Evolutionary conservation across 2,888 invertebrate genomes (phyloP), one percentile per base, ranked within the genome.

Genomic region (Mesorhabditis belari): DNA sequence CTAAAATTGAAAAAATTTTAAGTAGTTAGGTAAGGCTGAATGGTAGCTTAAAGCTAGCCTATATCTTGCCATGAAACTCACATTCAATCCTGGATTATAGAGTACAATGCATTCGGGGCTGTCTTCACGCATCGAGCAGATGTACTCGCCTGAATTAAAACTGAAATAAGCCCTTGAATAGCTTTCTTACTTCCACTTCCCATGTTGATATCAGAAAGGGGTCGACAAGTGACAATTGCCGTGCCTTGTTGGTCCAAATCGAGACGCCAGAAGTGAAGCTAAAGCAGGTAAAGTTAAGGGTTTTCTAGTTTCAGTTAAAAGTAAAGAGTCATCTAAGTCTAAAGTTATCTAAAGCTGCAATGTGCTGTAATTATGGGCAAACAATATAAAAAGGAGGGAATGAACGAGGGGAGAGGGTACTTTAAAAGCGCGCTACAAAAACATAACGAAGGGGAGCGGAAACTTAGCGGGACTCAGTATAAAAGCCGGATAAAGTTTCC

Each of bases 91-190:
- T 9, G 79, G 79, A 12, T 73, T 75, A 17, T 71, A 70, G 62
- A 79, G 63, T 19, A 78, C 74, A n/a, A 78, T 76, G 25, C 77
- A 57, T 55, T 79, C 79, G 4, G 79, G 79, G n/a, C 62, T 66
- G 57, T 79, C 79, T 53, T 79, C 79, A 44, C 79, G 71, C 69
- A 76, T 69, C 12, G 76, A 69, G 57, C 74, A 74, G 52, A 79
- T 79, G 58, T 75, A 79, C 35, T 67, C 70, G 21, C 75, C 77
- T 35, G n/a, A 35, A 35, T 17, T n/a, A n/a, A n/a, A 35, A 1
- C 44, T n/a, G n/a, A 17, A 35, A 35, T 17, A 35, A 35, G n/a
- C n/a, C 44, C 12, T 9, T 17, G 12, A 17, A n/a, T 2, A 17
- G 12, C 12, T 35, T n/a, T 17, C 44, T 35, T 1, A 35, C 44